Base-by-base conservation (phyloP, 2,797 vertebrate genomes). In the Galagoides demidoff region DNA sequence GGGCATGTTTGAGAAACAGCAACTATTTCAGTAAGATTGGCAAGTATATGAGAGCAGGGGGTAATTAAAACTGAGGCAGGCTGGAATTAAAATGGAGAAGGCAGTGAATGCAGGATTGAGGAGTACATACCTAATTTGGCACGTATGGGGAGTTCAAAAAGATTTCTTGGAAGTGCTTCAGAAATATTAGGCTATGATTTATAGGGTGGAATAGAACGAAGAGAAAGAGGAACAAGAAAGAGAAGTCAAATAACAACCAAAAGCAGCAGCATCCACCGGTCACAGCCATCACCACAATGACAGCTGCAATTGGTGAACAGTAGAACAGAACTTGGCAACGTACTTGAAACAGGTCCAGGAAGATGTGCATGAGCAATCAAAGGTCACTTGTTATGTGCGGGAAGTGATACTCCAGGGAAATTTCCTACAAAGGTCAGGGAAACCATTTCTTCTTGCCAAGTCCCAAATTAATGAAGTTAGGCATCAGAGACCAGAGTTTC, bases 351-450 rank as follows among this genome's bases (percentile, higher is more conserved):
- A 45, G 25, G 34, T n/a, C 85, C 76, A 84, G 23, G 3, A 87
- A 86, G 45, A 64, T 83, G 66, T 74, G 16, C 22, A 7, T 39
- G 57, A 52, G 13, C 17, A 43, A 83, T 39, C 70, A 84, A 49
- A 87, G 19, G 73, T 64, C 49, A 61, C 78, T 82, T 68, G 12
- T 29, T 52, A 61, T 9, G 25, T 34, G n/a, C 3, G 66, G 90
- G 39, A 92, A 84, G 74, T 43, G 13, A 17, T 61, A 85, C 45
- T 84, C 66, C 9, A 66, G 13, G 17, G 73, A 77, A 55, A 68
- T 90, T 68, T 86, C 66, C 90, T 14, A 77, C 66, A 84, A 84
- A 83, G 43, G 7, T 52, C 39, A 68, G 23, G 37, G 82, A 92
- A 79, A 79, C 23, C 13, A 57, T 20, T 74, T 43, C 90, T 52